These are phyloP conservation scores for Hepsetus odoe DNA, from an alignment of 2,113 vertebrate genomes.

Conservation along the genomic window DNA sequence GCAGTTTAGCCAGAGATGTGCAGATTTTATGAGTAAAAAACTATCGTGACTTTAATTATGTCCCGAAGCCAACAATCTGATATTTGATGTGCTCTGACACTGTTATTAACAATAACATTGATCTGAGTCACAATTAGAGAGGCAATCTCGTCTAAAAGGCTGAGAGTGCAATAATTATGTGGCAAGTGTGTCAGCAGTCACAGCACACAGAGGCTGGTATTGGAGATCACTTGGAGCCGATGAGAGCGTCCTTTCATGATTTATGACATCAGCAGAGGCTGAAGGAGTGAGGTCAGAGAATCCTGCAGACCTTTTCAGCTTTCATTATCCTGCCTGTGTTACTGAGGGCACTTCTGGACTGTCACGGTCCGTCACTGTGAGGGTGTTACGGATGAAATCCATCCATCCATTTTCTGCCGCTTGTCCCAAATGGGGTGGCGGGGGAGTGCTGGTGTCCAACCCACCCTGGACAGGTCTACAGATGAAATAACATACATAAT, in stretches of 20 bases:
- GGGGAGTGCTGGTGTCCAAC: too few relatives aligned
- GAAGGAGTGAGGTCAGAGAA: constrained; percentile 2
- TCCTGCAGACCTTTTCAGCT: not conserved
- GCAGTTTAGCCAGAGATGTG: too few relatives aligned
- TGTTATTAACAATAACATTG: constrained; percentile 56
- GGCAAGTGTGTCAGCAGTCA: constrained; percentile 31
- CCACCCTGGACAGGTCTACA: too few relatives aligned
- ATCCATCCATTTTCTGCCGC: too few relatives aligned
- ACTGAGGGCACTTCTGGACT: not conserved
- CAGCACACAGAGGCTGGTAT: constrained; percentile 11
- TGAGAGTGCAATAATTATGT: constrained; percentile 40
- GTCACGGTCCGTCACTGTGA: not conserved
- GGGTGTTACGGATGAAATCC: not conserved
- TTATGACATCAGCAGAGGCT: constrained; percentile 37
- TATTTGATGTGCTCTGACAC: constrained; percentile 36
- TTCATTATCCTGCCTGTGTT: not conserved
- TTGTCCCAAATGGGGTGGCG: too few relatives aligned
- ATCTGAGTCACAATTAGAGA: constrained; percentile 47
- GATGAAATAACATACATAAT: too few relatives aligned
- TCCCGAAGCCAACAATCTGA: constrained; percentile 29
- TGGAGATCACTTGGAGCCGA: constrained; percentile 34
- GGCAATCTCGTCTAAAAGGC: constrained; percentile 44
- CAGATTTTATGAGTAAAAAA: too few relatives aligned
- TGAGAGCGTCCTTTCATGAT: constrained; percentile 45
- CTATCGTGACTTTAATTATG: constrained; percentile 40